phyloP scores from a whole-genome alignment of 2,888 invertebrate species.

The Agrochola litura region DNA sequence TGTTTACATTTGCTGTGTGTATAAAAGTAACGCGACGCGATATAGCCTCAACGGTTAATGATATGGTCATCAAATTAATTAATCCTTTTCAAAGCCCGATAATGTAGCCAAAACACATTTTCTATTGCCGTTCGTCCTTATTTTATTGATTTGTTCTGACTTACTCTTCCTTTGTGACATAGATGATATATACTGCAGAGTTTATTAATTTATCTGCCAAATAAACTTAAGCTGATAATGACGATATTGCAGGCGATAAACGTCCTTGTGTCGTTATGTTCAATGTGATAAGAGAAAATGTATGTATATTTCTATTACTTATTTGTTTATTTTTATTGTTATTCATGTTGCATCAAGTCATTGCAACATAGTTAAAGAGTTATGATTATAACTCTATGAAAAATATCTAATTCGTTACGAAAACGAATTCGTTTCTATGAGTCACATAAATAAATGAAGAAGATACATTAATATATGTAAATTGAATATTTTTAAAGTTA shows the following conservation, averaged over 20 bases:
- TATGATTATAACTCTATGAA: not conserved
- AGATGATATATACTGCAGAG: slow-evolving; percentile 28
- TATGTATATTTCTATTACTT: slow-evolving; percentile 33
- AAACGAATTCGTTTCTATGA: not conserved
- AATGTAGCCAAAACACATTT: not conserved
- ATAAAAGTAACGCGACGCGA: not conserved
- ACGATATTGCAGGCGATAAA: slow-evolving; percentile 36
- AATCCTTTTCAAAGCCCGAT: not conserved
- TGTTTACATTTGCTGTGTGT: not conserved
- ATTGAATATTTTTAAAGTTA: slow-evolving; percentile 24
- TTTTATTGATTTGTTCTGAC: not conserved
- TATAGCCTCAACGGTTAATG: not conserved
- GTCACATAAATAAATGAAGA: not conserved
- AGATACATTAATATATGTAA: not conserved
- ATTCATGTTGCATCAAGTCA: slow-evolving; percentile 36
- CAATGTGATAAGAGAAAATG: slow-evolving; percentile 55
- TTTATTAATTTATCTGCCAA: slow-evolving; percentile 43
- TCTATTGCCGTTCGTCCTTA: slow-evolving; percentile 9
- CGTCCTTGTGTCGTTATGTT: slow-evolving; percentile 18
- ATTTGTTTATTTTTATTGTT: slow-evolving; percentile 51
- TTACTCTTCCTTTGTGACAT: not conserved
- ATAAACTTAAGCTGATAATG: slow-evolving; percentile 42
- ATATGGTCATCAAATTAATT: not conserved
- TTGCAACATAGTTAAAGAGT: slow-evolving; percentile 6
- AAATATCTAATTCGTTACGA: too few relatives aligned